A percentile compares a stretch with the other conserved stretches of the same genome.
These are phyloP conservation scores for Abramis brama DNA, from an alignment of 2,113 vertebrate genomes.

Conservation along the genomic window DNA sequence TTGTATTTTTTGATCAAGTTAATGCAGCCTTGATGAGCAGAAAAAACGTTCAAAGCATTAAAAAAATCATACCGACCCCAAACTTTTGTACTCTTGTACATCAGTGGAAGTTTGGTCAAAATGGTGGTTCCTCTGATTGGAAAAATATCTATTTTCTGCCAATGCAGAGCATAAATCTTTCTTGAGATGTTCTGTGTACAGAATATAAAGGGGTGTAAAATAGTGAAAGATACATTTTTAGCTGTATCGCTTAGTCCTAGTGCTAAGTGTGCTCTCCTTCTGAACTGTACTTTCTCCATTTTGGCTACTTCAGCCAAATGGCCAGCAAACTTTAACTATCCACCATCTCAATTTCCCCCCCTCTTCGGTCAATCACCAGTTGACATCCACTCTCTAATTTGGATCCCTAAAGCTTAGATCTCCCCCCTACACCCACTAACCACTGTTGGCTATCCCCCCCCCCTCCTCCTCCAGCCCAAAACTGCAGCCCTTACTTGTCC, in stretches of 20 bases:
- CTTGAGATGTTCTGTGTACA: background rate
- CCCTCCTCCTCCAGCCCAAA: conserved; percentile 15
- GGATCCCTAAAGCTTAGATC: conserved; percentile 38
- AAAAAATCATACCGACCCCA: background rate
- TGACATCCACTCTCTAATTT: conserved; percentile 70
- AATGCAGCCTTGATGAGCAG: background rate
- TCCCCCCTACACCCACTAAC: conserved; percentile 46
- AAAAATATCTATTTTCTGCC: background rate
- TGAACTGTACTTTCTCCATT: background rate
- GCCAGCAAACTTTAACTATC: conserved; percentile 53
- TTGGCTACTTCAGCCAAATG: conserved; percentile 41
- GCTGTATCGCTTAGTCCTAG: too few species aligned
- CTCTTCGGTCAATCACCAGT: conserved; percentile 68
- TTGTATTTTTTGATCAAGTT: background rate
- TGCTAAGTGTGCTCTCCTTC: background rate
- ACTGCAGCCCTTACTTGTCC: conserved; percentile 65
- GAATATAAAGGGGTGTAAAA: background rate
- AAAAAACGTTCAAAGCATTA: background rate
- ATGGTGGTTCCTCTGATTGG: background rate
- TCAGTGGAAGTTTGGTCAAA: background rate
- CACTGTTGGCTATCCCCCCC: conserved; percentile 69
- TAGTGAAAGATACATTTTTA: too few species aligned
- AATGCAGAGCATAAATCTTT: background rate
- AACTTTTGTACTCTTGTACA: background rate
- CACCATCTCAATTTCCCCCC: conserved; percentile 44